Evolutionary conservation across 2,113 vertebrate genomes (phyloP), one percentile per base, ranked within the genome.

Genomic region (Mixornis gularis): DNA sequence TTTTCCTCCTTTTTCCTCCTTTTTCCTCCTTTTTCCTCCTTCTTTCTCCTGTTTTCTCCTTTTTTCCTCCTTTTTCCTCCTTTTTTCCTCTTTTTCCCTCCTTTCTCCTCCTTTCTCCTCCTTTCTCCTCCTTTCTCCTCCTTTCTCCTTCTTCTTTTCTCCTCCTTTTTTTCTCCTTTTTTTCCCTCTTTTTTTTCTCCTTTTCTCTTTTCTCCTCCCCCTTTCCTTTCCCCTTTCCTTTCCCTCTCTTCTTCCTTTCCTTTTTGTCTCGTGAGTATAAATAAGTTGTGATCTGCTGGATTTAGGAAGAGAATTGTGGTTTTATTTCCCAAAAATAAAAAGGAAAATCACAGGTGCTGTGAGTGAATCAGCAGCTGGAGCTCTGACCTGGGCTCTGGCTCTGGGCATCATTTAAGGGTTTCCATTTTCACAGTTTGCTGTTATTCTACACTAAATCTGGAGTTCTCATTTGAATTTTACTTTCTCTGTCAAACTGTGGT

Each of bases 341-440:
- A n/a, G n/a, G n/a, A 40, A 25, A 26, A 38, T 38, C 27, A 1
- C 22, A 49, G 43, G 2, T 36, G 1, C 1, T 20, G 5, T 6
- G 38, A 10, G 20, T 29, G 63, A 19, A 41, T 48, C 12, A 68
- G 3, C 53, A 65, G 30, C 30, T 48, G 68, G 43, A 70, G 1
- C 12, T 55, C 34, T 68, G 24, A 8, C 8, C 13, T 53, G 46
- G 15, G 4, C 26, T 80, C 60, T 66, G 15, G 4, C 26, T 80
- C 60, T 66, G 29, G 43, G 59, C 29, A 8, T 30, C 11, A 8
- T 48, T 71, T n/a, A 8, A 30, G 9, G 71, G 8, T 29, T 83
- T 83, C 56, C 19, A 32, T n/a, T 34, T 77, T 26, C 41, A 12
- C 46, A 18, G 2, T 29, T 36, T 38, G 27, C 49, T 58, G 29